A percentile compares a stretch with the other conserved stretches of the same genome.
phyloP scores from a whole-genome alignment of 1,140 invertebrate species.

The Acromyrmex charruanus region DNA sequence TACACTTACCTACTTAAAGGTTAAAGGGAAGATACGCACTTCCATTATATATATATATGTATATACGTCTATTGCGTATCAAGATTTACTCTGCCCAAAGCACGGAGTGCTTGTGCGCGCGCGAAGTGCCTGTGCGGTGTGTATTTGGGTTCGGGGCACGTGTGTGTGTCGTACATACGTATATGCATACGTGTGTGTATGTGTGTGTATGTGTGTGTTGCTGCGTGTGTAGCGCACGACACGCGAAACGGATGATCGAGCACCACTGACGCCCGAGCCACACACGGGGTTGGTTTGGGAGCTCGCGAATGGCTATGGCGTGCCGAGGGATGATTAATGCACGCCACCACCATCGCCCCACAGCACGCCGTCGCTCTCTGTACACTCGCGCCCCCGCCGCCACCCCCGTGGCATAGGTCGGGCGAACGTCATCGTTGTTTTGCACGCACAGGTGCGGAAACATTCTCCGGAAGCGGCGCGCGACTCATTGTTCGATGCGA shows the following conservation, averaged over 20 bases:
- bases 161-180: too few species aligned
- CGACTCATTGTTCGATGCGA: slow-evolving; percentile 45
- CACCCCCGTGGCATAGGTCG: slow-evolving; percentile 59
- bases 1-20: too few species aligned
- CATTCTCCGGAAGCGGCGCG: slow-evolving; percentile 44
- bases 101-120: slow-evolving; percentile 29
- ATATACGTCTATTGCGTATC: too few species aligned
- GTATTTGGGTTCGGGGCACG: slow-evolving; percentile 14
- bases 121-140: neutral
- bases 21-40: neutral
- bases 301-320: slow-evolving; percentile 69
- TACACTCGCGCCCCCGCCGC: slow-evolving; percentile 24
- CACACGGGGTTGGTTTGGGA: slow-evolving; percentile 64
- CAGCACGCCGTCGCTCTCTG: slow-evolving; percentile 55
- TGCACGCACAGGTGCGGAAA: slow-evolving; percentile 65
- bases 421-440: slow-evolving; percentile 58
- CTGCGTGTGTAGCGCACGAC: slow-evolving; percentile 41
- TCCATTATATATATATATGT: neutral
- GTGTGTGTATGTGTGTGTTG: neutral
- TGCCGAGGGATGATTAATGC: slow-evolving; percentile 70
- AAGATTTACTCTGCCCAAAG: neutral
- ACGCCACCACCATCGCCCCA: slow-evolving; percentile 60
- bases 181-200: too few species aligned
- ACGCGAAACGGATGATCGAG: slow-evolving; percentile 69
- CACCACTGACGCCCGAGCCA: slow-evolving; percentile 66